A percentile compares a stretch with the other conserved stretches of the same genome.
These are phyloP conservation scores for Delphinus delphis DNA, from an alignment of 2,113 vertebrate species.

Conservation along the genomic window DNA sequence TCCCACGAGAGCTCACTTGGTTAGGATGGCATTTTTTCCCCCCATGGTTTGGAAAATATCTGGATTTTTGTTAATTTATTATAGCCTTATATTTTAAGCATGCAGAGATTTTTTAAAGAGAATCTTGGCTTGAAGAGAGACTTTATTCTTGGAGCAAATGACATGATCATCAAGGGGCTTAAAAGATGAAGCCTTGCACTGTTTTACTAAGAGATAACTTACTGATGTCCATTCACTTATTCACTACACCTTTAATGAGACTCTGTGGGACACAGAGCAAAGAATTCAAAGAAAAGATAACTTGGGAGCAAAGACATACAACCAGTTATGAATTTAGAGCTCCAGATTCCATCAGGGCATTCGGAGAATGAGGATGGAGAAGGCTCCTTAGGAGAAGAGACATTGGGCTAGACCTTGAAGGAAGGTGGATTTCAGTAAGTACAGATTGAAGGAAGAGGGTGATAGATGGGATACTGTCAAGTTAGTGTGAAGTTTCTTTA, in stretches of 20 bases:
- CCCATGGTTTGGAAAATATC: background rate
- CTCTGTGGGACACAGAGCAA: background rate
- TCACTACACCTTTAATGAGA: background rate
- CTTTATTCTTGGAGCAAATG: background rate
- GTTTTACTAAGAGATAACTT: background rate
- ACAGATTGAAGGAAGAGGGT: background rate
- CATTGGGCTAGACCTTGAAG: background rate
- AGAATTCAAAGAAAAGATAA: background rate
- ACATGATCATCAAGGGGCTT: background rate
- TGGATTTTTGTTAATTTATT: background rate
- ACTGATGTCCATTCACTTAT: background rate
- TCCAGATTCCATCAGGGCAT: background rate
- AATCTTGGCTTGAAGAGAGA: background rate
- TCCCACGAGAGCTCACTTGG: background rate
- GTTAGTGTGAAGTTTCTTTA: background rate
- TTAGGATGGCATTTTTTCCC: too few relatives aligned
- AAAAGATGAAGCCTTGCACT: background rate
- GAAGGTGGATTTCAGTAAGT: background rate
- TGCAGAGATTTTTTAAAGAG: background rate
- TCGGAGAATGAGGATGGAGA: background rate
- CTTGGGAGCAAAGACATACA: background rate
- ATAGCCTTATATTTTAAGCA: background rate
- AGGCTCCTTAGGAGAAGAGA: background rate
- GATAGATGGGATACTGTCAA: rapidly evolving
- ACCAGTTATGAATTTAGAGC: background rate